phyloP scores from a whole-genome alignment of 2,797 vertebrate species.

The Microcaecilia unicolor region DNA sequence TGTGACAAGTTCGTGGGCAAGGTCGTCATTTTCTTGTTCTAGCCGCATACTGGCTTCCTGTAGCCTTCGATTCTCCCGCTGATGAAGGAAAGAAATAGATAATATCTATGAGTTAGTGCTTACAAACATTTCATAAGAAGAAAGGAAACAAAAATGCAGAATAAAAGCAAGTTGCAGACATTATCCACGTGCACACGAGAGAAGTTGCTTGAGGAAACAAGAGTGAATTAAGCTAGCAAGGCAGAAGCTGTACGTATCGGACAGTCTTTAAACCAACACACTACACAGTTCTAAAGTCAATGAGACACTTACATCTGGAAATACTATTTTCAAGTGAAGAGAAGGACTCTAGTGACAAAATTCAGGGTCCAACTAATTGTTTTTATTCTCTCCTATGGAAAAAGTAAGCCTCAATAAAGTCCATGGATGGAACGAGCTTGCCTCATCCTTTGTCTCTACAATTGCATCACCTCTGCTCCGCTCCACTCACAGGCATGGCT shows the following conservation, averaged over 20 bases:
- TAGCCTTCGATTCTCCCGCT: conserved; percentile 92
- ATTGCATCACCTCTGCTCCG: no score
- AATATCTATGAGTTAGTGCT: conserved; percentile 20
- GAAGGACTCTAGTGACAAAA: no score
- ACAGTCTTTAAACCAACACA: background rate
- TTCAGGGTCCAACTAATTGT: no score
- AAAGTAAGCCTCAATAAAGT: no score
- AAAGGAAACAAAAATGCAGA: background rate
- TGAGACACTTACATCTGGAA: no score
- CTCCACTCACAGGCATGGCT: no score
- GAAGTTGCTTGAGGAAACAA: conserved; percentile 38
- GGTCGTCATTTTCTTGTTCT: conserved; percentile 95
- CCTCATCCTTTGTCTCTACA: no score
- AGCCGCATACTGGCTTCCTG: conserved; percentile 96
- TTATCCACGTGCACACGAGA: no score
- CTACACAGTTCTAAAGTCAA: no score
- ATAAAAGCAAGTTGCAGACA: conserved; percentile 1
- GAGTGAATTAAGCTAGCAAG: conserved; percentile 43
- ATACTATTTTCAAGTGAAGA: no score
- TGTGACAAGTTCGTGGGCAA: conserved; percentile 94
- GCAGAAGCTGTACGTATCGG: conserved; percentile 15
- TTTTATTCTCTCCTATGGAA: no score
- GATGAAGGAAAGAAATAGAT: conserved; percentile 32
- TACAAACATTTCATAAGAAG: background rate
- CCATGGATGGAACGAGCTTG: no score